Conservation (phyloP, 2,888 invertebrate species). For the Nematopogon swammerdamellus region DNA sequence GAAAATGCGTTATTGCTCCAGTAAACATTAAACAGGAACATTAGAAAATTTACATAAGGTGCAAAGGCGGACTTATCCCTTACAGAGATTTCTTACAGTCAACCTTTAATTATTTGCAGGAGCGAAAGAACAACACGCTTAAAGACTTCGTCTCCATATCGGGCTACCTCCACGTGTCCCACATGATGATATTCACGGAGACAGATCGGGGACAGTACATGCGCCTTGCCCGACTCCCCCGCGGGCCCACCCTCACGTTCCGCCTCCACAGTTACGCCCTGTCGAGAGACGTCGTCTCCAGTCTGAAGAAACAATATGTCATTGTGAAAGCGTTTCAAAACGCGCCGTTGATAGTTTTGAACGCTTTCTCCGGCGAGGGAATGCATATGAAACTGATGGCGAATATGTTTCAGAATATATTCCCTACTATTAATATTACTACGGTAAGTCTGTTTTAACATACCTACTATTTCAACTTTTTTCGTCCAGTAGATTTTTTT, state of each 20-base stretch:
- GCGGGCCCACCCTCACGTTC: conserved; percentile 92
- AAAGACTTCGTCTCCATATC: conserved; percentile 94
- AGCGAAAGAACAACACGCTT: conserved; percentile 86
- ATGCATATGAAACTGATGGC: conserved; percentile 90
- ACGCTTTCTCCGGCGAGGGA: conserved; percentile 87
- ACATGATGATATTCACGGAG: conserved; percentile 86
- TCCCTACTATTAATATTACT: conserved; percentile 93
- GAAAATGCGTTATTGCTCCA: too few species aligned
- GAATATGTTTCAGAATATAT: conserved; percentile 97
- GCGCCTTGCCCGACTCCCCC: conserved; percentile 78
- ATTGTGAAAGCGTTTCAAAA: conserved; percentile 80
- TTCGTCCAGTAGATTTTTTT: too few species aligned
- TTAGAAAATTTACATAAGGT: too few species aligned
- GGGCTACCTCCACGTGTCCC: conserved; percentile 88
- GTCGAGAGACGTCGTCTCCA: conserved; percentile 81
- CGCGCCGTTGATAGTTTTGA: conserved; percentile 87
- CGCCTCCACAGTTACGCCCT: conserved; percentile 76
- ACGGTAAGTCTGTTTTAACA: conserved; percentile 60
- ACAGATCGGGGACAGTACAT: conserved; percentile 83
- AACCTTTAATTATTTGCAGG: conserved; percentile 47
- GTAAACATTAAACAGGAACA: too few species aligned
- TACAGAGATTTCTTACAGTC: too few species aligned
- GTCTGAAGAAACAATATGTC: conserved; percentile 79
- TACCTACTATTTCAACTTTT: too few species aligned
- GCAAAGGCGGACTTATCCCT: too few species aligned